Base-by-base conservation (phyloP, 2,888 invertebrate genomes). In the Dyspetes luteomarginatus region DNA sequence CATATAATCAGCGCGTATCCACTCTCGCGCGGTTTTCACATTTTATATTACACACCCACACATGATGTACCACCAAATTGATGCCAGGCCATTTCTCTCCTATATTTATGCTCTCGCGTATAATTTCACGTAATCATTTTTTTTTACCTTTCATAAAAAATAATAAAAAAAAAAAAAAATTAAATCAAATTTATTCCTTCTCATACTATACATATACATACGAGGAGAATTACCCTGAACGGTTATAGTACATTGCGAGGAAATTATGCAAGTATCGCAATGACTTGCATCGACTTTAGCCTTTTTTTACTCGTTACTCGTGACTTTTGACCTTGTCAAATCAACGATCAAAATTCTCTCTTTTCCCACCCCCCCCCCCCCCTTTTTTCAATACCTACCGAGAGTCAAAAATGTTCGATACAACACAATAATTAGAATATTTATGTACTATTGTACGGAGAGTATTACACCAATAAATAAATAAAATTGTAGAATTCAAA, bases 261-360 rank as follows among this genome's bases (percentile, higher is more conserved):
- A 64, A 56, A 77, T 77, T 69, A 77, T 50, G 77, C 65, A 77
- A 71, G 64, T 58, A 26, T 48, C 64, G 71, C 7, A 24, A 19
- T 12, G 17, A 22, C 45, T 77, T 76, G 69, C 69, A 15, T 48
- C 30, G 52, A 67, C 52, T 36, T 43, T 24, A 12, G 36, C 19
- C 55, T 73, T 58, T 26, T 56, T 17, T 24, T 52, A 17, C 5
- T 41, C 28, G 24, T 22, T 22, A 30, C 15, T 17, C 17, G 15
- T 60, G 65, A 41, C 48, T 58, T 22, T 72, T 60, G 60, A 72
- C 72, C 78, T 78, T 72, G 50, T 50, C 15, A 22, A 48, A 65
- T 56, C 28, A 19, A 41, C 30, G 45, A 36, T 28, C n/a, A n/a
- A n/a, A n/a, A n/a, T 24, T 5, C 60, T 72, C 28, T 72, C 77